Conservation (phyloP, 2,888 invertebrate genomes). For the Xanthostigma xanthostigma region DNA sequence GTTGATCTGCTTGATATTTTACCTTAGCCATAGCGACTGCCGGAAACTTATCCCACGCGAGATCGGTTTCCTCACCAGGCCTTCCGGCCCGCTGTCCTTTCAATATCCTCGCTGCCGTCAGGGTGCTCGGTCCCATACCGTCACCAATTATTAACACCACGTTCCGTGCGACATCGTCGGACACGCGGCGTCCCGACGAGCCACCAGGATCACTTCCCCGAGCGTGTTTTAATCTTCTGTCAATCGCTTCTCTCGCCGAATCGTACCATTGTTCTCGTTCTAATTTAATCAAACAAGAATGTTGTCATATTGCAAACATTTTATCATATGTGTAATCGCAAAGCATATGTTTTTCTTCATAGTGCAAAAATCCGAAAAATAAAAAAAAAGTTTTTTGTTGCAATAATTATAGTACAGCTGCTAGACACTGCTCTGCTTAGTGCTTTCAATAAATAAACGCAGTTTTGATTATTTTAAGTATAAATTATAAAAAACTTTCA, state of each 20-base stretch:
- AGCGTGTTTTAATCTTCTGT: slow-evolving; percentile 1
- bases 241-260: neutral
- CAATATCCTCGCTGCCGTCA: slow-evolving; percentile 54
- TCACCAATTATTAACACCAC: slow-evolving; percentile 60
- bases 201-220: neutral
- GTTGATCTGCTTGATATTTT: slow-evolving; percentile 11
- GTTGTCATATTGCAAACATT: no score
- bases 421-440: no score
- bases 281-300: no score
- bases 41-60: slow-evolving; percentile 59
- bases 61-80: slow-evolving; percentile 47
- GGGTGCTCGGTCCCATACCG: slow-evolving; percentile 61
- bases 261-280: neutral
- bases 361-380: no score
- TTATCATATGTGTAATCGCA: no score
- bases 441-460: no score
- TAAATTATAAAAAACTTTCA: no score
- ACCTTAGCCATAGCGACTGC: slow-evolving; percentile 55
- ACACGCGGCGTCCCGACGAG: neutral
- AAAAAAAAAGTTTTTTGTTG: no score
- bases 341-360: no score
- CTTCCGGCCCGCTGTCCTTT: slow-evolving; percentile 42
- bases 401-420: no score
- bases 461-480: no score
- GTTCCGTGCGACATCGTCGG: slow-evolving; percentile 30